Base-by-base conservation (phyloP, 1,140 invertebrate genomes). In the Drosophila leontia region DNA sequence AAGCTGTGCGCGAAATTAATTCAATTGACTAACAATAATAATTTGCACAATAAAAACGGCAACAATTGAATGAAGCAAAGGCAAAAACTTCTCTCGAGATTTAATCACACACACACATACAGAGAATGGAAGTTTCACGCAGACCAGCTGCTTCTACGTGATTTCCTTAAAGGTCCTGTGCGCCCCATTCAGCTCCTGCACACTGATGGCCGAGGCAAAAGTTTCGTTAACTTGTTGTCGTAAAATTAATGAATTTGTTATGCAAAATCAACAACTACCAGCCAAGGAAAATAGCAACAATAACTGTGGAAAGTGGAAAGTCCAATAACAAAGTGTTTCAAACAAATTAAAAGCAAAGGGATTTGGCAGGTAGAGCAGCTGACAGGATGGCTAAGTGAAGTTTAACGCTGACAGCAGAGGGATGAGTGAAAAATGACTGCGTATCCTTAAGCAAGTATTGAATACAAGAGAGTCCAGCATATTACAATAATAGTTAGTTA, bases 1-100 rank as follows among this genome's bases (percentile, higher is more conserved):
- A 19, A 48, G 69, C 65, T 64, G 58, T 75, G 65, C 57, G 48
- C 80, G 61, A 82, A 84, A 90, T 88, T 90, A 88, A 88, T 90
- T 88, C 81, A 90, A 88, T 90, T 88, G 85, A 75, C 86, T 88
- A 79, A 85, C 78, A 88, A 90, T 88, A 88, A 88, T 88, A 88
- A 90, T 88, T 88, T 90, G 85, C 85, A 85, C 85, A 88, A 88
- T 88, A 88, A 88, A 85, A 88, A 84, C 69, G 69, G 74, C 78
- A 88, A 90, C 77, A 90, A 87, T 80, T 88, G 77, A 67, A 59
- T 69, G 74, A 58, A 48, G 64, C 55, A 45, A 37, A 39, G 50
- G 75, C 51, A 77, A 88, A 87, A 88, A 87, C 77, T 90, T 87
- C 51, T 48, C 32, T 69, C 55, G 61, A 87, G 86, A 90, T 75